phyloP scores from a whole-genome alignment of 2,113 vertebrate species.

The Eleginops maclovinus region DNA sequence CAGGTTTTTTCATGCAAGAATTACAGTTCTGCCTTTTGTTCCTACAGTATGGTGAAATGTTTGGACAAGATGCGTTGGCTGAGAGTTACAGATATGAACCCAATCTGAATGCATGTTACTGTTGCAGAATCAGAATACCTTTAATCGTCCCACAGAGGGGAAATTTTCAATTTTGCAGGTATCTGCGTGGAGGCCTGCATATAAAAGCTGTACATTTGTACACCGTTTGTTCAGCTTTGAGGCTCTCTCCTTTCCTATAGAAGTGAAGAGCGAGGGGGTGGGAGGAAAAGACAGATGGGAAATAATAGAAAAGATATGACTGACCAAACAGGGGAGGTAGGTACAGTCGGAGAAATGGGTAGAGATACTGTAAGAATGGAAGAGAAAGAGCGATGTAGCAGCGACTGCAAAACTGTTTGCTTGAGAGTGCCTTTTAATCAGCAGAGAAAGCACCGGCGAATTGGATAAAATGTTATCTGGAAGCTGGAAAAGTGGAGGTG shows the following conservation, averaged over 20 bases:
- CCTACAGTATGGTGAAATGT: constrained; percentile 12
- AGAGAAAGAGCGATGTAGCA: constrained; percentile 24
- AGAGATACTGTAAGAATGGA: constrained; percentile 33
- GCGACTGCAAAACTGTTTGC: constrained; percentile 49
- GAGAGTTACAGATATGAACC: constrained; percentile 8
- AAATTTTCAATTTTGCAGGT: too few relatives aligned
- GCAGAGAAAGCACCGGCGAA: constrained; percentile 68
- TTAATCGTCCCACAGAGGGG: too few relatives aligned
- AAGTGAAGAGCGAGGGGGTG: constrained; percentile 5
- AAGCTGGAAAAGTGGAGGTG: constrained; percentile 69
- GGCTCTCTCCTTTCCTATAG: constrained; percentile 9
- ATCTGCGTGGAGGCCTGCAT: constrained; percentile 1
- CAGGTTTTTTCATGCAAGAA: constrained; percentile 10
- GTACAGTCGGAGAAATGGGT: constrained; percentile 29
- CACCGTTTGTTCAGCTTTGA: not conserved
- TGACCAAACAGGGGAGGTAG: constrained; percentile 34
- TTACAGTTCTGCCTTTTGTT: constrained; percentile 2
- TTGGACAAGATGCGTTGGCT: constrained; percentile 5
- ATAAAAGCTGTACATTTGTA: constrained; percentile 23
- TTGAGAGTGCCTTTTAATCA: constrained; percentile 81
- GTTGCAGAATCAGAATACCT: too few relatives aligned
- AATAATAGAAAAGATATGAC: constrained; percentile 55
- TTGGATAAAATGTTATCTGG: constrained; percentile 80
- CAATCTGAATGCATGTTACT: constrained; percentile 22
- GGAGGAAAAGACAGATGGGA: constrained; percentile 22